Base-by-base conservation (phyloP, 2,797 vertebrate genomes). In the Tinamus major region DNA sequence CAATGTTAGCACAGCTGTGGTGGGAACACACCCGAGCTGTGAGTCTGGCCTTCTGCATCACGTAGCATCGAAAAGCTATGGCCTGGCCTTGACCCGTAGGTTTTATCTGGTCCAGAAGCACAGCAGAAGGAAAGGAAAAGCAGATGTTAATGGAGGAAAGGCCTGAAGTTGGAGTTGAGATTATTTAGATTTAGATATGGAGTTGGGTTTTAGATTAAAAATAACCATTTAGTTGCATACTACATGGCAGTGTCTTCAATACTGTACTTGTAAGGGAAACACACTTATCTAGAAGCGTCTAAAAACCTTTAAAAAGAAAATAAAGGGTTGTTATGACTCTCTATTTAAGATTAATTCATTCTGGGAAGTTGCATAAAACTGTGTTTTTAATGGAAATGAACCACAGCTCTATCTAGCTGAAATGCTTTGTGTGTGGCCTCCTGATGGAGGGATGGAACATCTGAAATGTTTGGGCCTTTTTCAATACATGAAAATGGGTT, bases 351-450 rank as follows among this genome's bases (percentile, higher is more conserved):
- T 84, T 6, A 63, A 67, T 63, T 81, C 5, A 27, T 79, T 90
- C 39, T 20, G 20, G 15, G 33, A 92, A 53, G 19, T 39, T 87
- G 72, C 46, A 8, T 81, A 53, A 76, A 49, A 29, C 4, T 29
- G 9, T 62, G 31, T 0, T 42, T 91, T 90, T 79, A n/a, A 24
- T 83, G 65, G 35, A 58, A 76, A 2, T 33, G 21, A 71, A 31
- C 79, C 48, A 35, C 17, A 7, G 4, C 27, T 77, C 13, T 62
- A 35, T 68, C 0, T 0, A 74, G 70, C 61, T 75, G 26, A 85
- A 92, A 65, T 1, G 0, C 26, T 76, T 72, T 65, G 7, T 70
- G 6, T 39, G 23, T 0, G 0, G 13, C 74, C 41, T 84, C 23
- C 74, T 33, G 65, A 21, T 35, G 35, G 44, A 42, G 11, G 48